Evolutionary conservation across 2,797 vertebrate species (phyloP).

Genomic region (Phoxinus dragarum): DNA sequence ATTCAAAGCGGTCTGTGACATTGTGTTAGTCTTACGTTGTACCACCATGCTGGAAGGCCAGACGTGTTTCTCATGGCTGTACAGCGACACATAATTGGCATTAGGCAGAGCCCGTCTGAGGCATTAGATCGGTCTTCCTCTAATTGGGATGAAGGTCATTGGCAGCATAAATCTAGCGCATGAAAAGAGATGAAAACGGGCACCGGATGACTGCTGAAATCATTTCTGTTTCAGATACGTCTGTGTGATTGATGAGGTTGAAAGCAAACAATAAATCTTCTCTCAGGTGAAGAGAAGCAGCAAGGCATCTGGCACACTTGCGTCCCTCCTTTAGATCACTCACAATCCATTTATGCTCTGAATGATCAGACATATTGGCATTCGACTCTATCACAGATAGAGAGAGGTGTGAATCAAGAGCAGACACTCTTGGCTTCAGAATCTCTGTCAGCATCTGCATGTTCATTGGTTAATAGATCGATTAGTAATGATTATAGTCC

Average conservation of each 20-base stretch:
- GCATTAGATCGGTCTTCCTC: conserved; percentile 57
- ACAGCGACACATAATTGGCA: conserved; percentile 56
- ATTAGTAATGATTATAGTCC: conserved; percentile 13
- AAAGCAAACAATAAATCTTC: conserved; percentile 60
- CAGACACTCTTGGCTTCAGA: conserved; percentile 23
- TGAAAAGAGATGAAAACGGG: conserved; percentile 56
- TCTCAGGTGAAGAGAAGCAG: conserved; percentile 51
- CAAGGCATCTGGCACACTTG: conserved; percentile 51
- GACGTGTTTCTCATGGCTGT: conserved; percentile 48
- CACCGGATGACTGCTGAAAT: conserved; percentile 60
- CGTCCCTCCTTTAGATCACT: conserved; percentile 45
- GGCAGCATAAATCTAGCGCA: conserved; percentile 56
- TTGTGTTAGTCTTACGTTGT: conserved; percentile 32
- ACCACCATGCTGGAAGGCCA: conserved; percentile 15
- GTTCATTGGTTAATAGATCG: conserved; percentile 23
- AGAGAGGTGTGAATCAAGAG: conserved; percentile 33
- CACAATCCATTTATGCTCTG: conserved; percentile 28
- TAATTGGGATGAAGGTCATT: conserved; percentile 64
- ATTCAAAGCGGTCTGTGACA: conserved; percentile 34
- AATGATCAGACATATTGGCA: conserved; percentile 55
- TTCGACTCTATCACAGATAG: conserved; percentile 53
- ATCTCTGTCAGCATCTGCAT: conserved; percentile 19
- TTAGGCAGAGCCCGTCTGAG: conserved; percentile 57
- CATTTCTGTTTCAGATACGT: conserved; percentile 62
- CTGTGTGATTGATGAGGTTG: conserved; percentile 62